A percentile compares a stretch with the other conserved stretches of the same genome.
Conservation (phyloP, 1,140 invertebrate genomes). For the Whitmania pigra region DNA sequence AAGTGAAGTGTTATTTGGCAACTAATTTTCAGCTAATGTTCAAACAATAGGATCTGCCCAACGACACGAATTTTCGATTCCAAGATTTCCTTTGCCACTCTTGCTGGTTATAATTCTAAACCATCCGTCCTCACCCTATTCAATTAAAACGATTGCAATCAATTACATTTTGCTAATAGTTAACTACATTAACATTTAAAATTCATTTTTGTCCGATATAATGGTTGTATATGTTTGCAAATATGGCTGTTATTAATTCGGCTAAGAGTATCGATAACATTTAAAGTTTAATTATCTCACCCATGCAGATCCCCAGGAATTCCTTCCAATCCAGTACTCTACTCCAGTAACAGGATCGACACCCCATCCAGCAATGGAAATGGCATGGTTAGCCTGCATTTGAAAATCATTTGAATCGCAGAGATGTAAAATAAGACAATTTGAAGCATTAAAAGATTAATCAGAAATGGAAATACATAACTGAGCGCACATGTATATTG, state of each 20-base stretch:
- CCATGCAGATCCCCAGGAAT: constrained; percentile 47
- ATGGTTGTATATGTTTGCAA: too few relatives aligned
- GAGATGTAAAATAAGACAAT: neutral
- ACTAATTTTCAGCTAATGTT: too few relatives aligned
- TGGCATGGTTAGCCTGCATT: constrained; percentile 44
- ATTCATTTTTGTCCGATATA: too few relatives aligned
- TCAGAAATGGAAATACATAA: neutral
- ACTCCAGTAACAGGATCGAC: constrained; percentile 39
- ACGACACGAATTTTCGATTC: constrained; percentile 43
- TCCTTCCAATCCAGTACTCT: constrained; percentile 48
- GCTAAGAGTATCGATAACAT: too few relatives aligned
- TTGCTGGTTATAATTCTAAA: constrained; percentile 41
- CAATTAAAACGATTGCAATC: constrained; percentile 7
- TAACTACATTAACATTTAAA: too few relatives aligned
- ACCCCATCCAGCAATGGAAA: constrained; percentile 47
- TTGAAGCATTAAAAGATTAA: neutral
- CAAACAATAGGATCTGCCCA: constrained; percentile 43
- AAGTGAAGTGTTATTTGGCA: too few relatives aligned
- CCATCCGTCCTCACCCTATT: constrained; percentile 43
- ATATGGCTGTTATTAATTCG: too few relatives aligned
- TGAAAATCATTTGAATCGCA: too few relatives aligned
- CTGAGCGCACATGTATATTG: neutral
- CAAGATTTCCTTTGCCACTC: constrained; percentile 42
- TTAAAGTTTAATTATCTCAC: constrained; percentile 30
- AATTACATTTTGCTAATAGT: too few relatives aligned